phyloP scores from a whole-genome alignment of 1,140 invertebrate species.

The Bursaphelenchus mucronatus region DNA sequence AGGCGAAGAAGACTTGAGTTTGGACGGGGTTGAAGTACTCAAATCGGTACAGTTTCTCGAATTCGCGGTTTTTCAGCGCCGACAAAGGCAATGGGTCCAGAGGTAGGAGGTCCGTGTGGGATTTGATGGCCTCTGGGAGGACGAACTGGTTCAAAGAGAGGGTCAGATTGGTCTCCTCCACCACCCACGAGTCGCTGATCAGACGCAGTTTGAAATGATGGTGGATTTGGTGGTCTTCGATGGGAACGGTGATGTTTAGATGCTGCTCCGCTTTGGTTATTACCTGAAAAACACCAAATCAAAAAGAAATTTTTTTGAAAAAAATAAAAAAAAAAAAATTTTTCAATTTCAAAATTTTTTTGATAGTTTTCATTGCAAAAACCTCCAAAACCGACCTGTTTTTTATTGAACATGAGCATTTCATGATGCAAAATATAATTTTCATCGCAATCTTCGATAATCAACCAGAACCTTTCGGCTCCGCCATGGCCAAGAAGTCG shows the following conservation, averaged over 20 bases:
- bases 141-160: conserved; percentile 84
- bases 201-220: conserved; percentile 83
- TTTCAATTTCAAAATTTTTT: conserved; percentile 18
- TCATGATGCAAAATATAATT: conserved; percentile 95
- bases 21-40: conserved; percentile 97
- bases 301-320: too few relatives aligned
- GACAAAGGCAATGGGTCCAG: conserved; percentile 81
- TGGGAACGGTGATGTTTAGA: conserved; percentile 89
- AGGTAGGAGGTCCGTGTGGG: conserved; percentile 85
- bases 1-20: conserved; percentile 92
- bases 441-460: conserved; percentile 89
- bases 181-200: conserved; percentile 84
- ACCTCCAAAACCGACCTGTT: conserved; percentile 69
- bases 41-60: conserved; percentile 82
- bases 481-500: conserved; percentile 75
- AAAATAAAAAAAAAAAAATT: conserved; percentile 23
- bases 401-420: conserved; percentile 79
- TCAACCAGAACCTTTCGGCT: conserved; percentile 89
- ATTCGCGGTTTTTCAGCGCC: conserved; percentile 73
- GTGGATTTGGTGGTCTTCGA: conserved; percentile 78
- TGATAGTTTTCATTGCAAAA: too few relatives aligned
- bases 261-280: conserved; percentile 72
- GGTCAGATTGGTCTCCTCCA: conserved; percentile 71
- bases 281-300: conserved; percentile 63
- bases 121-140: conserved; percentile 83